phyloP scores from a whole-genome alignment of 30 jellyfish, hydroid and myxozoan species.

The Calvadosia cruxmelitensis region DNA sequence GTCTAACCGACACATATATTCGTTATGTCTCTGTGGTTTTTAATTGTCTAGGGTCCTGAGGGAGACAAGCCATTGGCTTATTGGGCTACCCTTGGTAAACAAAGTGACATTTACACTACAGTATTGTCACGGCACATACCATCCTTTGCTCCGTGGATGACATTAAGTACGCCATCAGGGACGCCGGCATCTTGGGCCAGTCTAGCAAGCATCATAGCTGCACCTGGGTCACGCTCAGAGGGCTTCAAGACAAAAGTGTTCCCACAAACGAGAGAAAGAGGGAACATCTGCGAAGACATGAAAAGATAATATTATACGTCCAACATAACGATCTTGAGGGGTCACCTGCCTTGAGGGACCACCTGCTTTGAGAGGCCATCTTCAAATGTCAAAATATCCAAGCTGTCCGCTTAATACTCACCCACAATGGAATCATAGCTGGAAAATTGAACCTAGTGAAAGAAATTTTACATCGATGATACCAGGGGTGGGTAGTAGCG shows the following conservation, averaged over 20 bases:
- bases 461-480: no score
- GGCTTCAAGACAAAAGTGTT: slow-evolving; percentile 86
- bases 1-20: no score
- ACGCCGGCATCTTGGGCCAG: slow-evolving; percentile 91
- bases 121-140: slow-evolving; percentile 28
- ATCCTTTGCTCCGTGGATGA: slow-evolving; percentile 88
- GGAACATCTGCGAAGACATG: slow-evolving; percentile 56
- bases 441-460: slow-evolving; percentile 78
- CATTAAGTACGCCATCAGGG: slow-evolving; percentile 91
- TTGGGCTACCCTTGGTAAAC: no score
- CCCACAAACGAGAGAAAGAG: slow-evolving; percentile 83
- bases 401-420: slow-evolving; percentile 12
- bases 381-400: neutral
- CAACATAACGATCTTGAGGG: no score
- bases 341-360: no score
- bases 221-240: slow-evolving; percentile 96
- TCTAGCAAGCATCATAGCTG: slow-evolving; percentile 77
- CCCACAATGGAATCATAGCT: slow-evolving; percentile 95
- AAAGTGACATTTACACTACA: no score
- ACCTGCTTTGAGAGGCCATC: neutral
- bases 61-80: no score
- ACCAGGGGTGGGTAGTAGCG: no score
- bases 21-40: no score
- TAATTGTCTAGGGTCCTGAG: no score
- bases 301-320: no score